Evolutionary conservation across 2,113 vertebrate species (phyloP).

Genomic region (Eupsittula cactorum): DNA sequence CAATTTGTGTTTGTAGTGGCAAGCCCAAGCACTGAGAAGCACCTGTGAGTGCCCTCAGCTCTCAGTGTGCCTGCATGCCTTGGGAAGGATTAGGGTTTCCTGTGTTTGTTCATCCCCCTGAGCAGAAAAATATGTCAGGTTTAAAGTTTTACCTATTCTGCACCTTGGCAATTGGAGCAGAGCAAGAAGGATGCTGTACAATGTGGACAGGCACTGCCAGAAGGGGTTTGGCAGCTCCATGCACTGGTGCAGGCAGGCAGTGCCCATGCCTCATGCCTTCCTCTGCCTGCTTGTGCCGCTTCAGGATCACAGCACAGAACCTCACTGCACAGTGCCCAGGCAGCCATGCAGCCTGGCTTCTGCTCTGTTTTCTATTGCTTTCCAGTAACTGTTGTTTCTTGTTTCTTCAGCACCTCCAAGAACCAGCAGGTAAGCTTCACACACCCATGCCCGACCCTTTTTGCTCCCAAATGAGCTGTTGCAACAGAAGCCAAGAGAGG

Average conservation of each 20-base stretch:
- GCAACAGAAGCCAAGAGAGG: not conserved
- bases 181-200: not conserved
- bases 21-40: not conserved
- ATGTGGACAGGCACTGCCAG: not conserved
- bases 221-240: not conserved
- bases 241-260: not conserved
- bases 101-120: not conserved
- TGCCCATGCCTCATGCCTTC: rapidly evolving
- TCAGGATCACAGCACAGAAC: not conserved
- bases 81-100: not conserved
- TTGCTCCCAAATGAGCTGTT: not conserved
- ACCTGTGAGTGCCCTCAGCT: not conserved
- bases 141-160: not conserved
- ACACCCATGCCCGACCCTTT: not conserved
- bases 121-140: not conserved
- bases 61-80: rapidly evolving
- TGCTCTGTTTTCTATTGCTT: not conserved
- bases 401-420: not conserved
- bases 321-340: not conserved
- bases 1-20: not conserved
- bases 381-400: not conserved
- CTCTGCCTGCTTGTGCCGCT: not conserved
- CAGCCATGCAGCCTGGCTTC: not conserved
- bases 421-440: not conserved
- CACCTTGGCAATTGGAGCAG: not conserved